These are phyloP conservation scores for Sebastes dallii DNA, from an alignment of 2,797 vertebrate species.

Conservation along the genomic window DNA sequence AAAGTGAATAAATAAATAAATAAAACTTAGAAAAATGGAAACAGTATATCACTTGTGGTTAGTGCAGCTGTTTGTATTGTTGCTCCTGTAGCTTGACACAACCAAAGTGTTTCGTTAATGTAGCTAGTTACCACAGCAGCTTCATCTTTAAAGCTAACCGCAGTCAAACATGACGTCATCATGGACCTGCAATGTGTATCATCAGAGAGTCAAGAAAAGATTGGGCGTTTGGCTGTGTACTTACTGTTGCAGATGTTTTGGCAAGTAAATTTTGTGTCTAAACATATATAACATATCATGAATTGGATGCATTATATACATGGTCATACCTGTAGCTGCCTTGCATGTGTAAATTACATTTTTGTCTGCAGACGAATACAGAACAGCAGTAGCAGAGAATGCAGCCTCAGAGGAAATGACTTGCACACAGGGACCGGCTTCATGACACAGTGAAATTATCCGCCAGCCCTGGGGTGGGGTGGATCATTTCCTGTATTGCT, in stretches of 20 bases:
- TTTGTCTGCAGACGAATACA: slow-evolving; percentile 1
- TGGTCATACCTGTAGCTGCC: neutral
- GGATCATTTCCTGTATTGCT: slow-evolving; percentile 88
- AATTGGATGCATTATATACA: neutral
- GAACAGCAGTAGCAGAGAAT: slow-evolving; percentile 29
- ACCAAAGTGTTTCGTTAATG: neutral
- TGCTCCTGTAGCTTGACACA: neutral
- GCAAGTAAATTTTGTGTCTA: neutral
- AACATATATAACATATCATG: neutral
- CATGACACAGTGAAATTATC: slow-evolving; percentile 83
- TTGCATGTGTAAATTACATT: neutral
- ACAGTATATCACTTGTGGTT: neutral
- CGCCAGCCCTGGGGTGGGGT: slow-evolving; percentile 75
- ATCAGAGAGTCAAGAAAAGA: neutral
- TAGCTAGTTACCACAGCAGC: neutral
- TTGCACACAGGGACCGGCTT: slow-evolving; percentile 83
- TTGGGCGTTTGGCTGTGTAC: neutral
- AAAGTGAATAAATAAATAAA: neutral
- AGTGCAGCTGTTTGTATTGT: neutral
- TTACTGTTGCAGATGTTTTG: neutral
- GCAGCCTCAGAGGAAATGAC: slow-evolving; percentile 81
- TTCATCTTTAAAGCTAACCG: neutral
- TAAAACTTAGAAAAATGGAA: neutral
- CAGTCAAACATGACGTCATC: neutral
- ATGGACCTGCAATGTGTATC: neutral